Evolutionary conservation across 2,888 invertebrate genomes (phyloP), one percentile per base, ranked within the genome.

Genomic region (Harpagoxenus sublaevis): DNA sequence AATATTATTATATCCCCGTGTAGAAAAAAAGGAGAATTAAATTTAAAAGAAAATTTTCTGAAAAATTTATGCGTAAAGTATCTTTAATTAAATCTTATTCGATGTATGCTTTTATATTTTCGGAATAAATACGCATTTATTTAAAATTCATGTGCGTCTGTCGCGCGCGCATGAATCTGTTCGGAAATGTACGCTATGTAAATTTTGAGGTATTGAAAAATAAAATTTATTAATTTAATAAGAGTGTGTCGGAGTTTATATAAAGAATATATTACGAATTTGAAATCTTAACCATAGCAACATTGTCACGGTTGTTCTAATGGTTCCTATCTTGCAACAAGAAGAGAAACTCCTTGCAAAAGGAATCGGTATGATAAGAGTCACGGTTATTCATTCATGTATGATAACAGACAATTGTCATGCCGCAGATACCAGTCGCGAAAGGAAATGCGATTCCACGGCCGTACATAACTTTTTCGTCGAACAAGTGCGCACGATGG

Each of bases 311-410:
- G 42, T 68, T 70, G 70, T 23, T 70, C 12, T 89, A 88, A 89
- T 82, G 84, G 89, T 89, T 86, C 71, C 66, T 77, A 83, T 75
- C 75, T 89, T 66, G 60, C 82, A 86, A 62, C 66, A 66, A 23
- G 39, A 39, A 39, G 35, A 35, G 35, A 62, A 23, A 12, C 5
- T 12, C 39, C 5, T 53, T 77, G 12, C 70, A 15, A 3, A 42
- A 42, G 18, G 4, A 35, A 35, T 35, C 6, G 35, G 3, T 15
- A 39, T 4, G 53, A 65, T 77, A 45, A 57, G 9, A 68, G 9
- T 57, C 35, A 28, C 15, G 12, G 3, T 45, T 45, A 65, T 65
- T 45, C 23, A 8, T 45, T 28, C 3, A 12, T 48, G 9, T 39
- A n/a, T n/a, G 45, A 66, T 66, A 66, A 48, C 28, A 66, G 68